These are phyloP conservation scores for Halichoeres trimaculatus DNA, from an alignment of 2,113 vertebrate genomes.

Conservation along the genomic window DNA sequence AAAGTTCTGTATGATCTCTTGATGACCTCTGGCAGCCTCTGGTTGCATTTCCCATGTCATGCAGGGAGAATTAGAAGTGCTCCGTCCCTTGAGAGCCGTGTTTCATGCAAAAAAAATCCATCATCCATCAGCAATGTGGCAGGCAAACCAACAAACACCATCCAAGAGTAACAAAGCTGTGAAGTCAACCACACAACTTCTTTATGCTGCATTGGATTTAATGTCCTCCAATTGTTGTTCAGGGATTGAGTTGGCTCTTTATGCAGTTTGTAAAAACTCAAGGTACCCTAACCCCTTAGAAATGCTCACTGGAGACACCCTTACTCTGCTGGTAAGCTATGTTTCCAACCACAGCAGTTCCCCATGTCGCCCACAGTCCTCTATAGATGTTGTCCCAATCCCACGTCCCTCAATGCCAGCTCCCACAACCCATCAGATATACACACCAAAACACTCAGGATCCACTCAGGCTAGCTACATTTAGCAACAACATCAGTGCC, in stretches of 20 bases:
- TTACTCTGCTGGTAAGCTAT: too few relatives aligned
- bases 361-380: too few relatives aligned
- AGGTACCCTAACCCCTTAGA: too few relatives aligned
- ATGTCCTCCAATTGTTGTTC: slow-evolving; percentile 73
- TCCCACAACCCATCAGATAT: too few relatives aligned
- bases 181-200: slow-evolving; percentile 43
- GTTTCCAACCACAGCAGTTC: too few relatives aligned
- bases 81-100: slow-evolving; percentile 45
- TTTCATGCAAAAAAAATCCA: slow-evolving; percentile 64
- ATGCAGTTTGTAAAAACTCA: background rate
- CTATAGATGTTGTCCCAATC: too few relatives aligned
- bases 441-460: too few relatives aligned
- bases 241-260: slow-evolving; percentile 10
- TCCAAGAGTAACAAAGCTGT: slow-evolving; percentile 75
- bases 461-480: too few relatives aligned
- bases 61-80: slow-evolving; percentile 54
- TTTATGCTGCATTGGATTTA: slow-evolving; percentile 56
- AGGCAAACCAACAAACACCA: slow-evolving; percentile 41
- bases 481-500: too few relatives aligned
- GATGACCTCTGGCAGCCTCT: slow-evolving; percentile 57
- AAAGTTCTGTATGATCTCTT: slow-evolving; percentile 32
- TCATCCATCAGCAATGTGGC: slow-evolving; percentile 64
- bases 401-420: too few relatives aligned
- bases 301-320: too few relatives aligned
- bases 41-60: slow-evolving; percentile 72